Percentiles rank a stretch among this genome's conserved stretches.
phyloP scores from a whole-genome alignment of 2,113 vertebrate genomes.

The Sturnus vulgaris region DNA sequence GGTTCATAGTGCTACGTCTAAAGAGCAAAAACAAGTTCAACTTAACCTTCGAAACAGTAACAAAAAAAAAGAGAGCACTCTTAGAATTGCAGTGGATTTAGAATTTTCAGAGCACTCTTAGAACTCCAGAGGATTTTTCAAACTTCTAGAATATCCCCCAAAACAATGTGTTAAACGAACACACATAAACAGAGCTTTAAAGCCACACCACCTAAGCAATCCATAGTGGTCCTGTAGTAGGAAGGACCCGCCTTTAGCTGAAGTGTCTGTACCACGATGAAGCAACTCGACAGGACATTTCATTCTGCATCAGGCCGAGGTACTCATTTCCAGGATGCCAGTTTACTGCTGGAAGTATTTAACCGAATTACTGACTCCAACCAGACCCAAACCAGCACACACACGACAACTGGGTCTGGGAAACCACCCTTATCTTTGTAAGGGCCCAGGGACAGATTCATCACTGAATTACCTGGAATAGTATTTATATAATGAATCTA shows the following conservation, averaged over 20 bases:
- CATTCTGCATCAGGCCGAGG: background rate
- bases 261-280: fast-evolving
- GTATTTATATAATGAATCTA: background rate
- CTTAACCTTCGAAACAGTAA: background rate
- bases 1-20: slow-evolving; percentile 86
- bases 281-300: background rate
- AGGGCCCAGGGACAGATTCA: background rate
- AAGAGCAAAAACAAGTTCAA: background rate
- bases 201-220: background rate
- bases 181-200: background rate
- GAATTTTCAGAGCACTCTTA: background rate
- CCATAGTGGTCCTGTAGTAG: background rate
- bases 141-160: background rate
- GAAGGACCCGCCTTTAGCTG: background rate
- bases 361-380: background rate
- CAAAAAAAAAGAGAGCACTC: background rate
- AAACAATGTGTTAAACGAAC: background rate
- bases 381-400: background rate
- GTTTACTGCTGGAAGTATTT: background rate
- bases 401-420: too few relatives aligned
- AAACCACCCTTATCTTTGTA: background rate
- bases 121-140: fast-evolving
- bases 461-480: fast-evolving
- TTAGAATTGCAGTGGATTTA: background rate
- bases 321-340: background rate